Evolutionary conservation across 1,140 invertebrate genomes (phyloP).

Genomic region (Cephus cinctus): DNA sequence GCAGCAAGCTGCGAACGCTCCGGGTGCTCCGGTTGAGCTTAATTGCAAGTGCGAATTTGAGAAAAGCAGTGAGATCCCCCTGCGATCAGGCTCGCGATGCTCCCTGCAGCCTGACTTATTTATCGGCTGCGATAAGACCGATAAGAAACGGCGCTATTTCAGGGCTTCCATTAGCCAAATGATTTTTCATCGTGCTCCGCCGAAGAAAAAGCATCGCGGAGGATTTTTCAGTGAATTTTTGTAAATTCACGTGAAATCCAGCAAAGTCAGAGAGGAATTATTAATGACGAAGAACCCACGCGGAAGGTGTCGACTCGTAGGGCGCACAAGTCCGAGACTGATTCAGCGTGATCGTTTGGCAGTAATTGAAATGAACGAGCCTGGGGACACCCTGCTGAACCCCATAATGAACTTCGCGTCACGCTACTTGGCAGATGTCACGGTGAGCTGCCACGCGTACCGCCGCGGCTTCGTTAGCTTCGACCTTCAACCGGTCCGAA

Average conservation of each 20-base stretch:
- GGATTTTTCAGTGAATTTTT: neutral
- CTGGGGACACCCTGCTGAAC: constrained; percentile 20
- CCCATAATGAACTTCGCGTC: constrained; percentile 33
- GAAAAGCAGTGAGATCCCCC: neutral
- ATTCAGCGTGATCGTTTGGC: constrained; percentile 30
- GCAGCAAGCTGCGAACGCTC: too few relatives aligned
- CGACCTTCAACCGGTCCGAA: constrained; percentile 11
- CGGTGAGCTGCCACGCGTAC: constrained; percentile 16
- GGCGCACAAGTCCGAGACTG: too few relatives aligned
- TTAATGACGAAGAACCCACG: constrained; percentile 18
- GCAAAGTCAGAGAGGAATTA: constrained; percentile 1
- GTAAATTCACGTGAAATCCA: too few relatives aligned
- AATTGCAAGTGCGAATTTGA: too few relatives aligned
- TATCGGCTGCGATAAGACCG: too few relatives aligned
- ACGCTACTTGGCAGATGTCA: constrained; percentile 31
- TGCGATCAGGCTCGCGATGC: too few relatives aligned
- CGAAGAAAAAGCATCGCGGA: too few relatives aligned
- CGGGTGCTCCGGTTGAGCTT: too few relatives aligned
- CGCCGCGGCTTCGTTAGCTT: constrained; percentile 19
- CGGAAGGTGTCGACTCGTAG: too few relatives aligned
- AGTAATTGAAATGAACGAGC: constrained; percentile 39
- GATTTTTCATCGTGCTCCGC: neutral
- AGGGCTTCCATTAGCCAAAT: neutral
- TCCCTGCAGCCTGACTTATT: too few relatives aligned
- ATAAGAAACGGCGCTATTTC: neutral